Base-by-base conservation (phyloP, 2,113 vertebrate genomes). In the Conger conger region DNA sequence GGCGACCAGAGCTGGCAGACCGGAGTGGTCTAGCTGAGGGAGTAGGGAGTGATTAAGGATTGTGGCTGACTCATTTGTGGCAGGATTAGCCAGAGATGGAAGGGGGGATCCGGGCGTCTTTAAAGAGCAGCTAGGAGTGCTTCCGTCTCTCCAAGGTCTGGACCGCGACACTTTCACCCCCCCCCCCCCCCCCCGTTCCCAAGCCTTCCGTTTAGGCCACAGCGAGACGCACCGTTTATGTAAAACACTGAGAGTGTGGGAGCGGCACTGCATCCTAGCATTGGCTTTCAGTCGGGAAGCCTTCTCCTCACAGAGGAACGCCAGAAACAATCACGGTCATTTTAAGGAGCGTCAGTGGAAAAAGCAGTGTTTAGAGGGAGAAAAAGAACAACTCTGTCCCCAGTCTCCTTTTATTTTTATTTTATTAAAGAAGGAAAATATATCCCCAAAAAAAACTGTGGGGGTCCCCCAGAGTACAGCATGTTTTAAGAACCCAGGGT, bases 251-350 rank as follows among this genome's bases (percentile, higher is more conserved):
- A 91, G 89, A 91, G 87, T 63, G 57, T 27, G 57, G 20, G 57
- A 63, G 57, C 85, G 2, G 87, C 83, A 81, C 85, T 63, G n/a
- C 82, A 82, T 90, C 80, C 76, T 84, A 90, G 83, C 90, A 88
- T 84, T 86, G 85, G 90, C 86, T 91, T 80, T 89, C 87, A 92
- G 90, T 90, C 89, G 89, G 90, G 84, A 18, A 77, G 84, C 92
- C 9, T 83, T 27, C 53, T 83, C 38, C 40, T 33, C 27, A n/a
- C 8, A 20, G 53, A 60, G 35, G 36, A 79, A 38, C 45, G 93
- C 87, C 91, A 93, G 92, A 93, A 94, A 93, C 92, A 93, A 94
- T 92, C 89, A 90, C 90, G 90, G 89, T 92, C 93, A 90, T 90
- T 88, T 89, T 83, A 53, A 54, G 11, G 76, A 78, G 89, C 83